These are phyloP conservation scores for Temnothorax nylanderi DNA, from an alignment of 1,140 invertebrate species.

Conservation along the genomic window DNA sequence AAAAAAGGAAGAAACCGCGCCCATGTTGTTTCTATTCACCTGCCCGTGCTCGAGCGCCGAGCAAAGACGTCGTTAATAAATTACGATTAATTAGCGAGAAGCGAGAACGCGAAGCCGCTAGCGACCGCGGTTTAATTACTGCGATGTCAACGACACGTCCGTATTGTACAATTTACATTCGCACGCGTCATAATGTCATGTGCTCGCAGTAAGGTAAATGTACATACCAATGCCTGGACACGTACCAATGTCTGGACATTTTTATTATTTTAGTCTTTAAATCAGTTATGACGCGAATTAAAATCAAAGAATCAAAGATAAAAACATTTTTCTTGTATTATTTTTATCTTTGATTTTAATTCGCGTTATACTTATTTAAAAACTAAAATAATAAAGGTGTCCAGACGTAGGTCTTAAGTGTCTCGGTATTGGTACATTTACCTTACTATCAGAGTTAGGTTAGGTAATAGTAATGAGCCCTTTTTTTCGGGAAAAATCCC, in stretches of 20 bases:
- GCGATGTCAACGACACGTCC: slow-evolving; percentile 49
- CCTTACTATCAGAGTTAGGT: neutral
- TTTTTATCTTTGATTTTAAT: too few species aligned
- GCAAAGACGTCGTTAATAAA: slow-evolving; percentile 61
- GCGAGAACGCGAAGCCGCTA: neutral
- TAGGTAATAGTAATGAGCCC: neutral
- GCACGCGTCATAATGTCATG: slow-evolving; percentile 52
- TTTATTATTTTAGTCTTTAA: too few species aligned
- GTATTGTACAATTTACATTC: slow-evolving; percentile 59
- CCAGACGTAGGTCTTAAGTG: too few species aligned
- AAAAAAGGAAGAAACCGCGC: slow-evolving; percentile 71
- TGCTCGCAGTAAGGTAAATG: slow-evolving; percentile 27
- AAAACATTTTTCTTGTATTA: too few species aligned
- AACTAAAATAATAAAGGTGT: too few species aligned
- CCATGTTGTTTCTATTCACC: slow-evolving; percentile 74
- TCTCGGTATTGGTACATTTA: too few species aligned
- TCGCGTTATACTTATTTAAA: too few species aligned
- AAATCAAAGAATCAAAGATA: too few species aligned
- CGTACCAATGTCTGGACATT: too few species aligned
- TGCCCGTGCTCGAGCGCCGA: slow-evolving; percentile 65
- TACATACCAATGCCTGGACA: too few species aligned
- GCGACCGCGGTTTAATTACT: slow-evolving; percentile 38
- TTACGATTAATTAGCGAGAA: slow-evolving; percentile 66
- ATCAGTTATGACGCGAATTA: too few species aligned
- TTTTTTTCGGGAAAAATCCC: neutral